These are phyloP conservation scores for Hycleus cichorii DNA, from an alignment of 1,140 invertebrate species.

Conservation along the genomic window DNA sequence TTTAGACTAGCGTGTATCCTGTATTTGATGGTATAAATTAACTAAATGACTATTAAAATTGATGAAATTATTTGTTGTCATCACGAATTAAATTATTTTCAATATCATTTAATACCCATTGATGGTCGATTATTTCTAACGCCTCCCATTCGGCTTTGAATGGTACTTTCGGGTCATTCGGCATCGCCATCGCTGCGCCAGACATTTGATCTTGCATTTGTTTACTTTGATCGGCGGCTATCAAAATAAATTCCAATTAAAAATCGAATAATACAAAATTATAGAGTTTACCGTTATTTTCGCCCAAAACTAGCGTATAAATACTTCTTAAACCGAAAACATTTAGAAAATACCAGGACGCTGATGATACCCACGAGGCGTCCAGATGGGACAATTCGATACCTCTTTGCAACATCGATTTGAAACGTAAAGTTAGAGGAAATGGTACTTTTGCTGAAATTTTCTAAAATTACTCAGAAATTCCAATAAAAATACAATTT, in stretches of 20 bases:
- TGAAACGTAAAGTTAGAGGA: constrained; percentile 94
- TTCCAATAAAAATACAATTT: constrained; percentile 5
- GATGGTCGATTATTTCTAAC: constrained; percentile 90
- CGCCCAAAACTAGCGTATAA: constrained; percentile 94
- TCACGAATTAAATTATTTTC: constrained; percentile 42
- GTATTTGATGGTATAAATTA: too few species aligned
- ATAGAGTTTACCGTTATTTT: constrained; percentile 78
- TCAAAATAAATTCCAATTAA: background rate
- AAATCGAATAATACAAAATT: background rate
- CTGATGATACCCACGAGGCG: constrained; percentile 98
- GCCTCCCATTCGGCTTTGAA: constrained; percentile 99
- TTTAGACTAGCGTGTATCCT: too few species aligned
- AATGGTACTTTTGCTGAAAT: constrained; percentile 92
- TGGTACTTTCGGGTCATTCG: constrained; percentile 94
- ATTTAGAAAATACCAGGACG: constrained; percentile 99
- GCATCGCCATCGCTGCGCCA: constrained; percentile 93
- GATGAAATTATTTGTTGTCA: too few species aligned
- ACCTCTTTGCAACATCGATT: constrained; percentile 98
- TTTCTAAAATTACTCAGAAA: background rate
- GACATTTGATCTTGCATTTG: constrained; percentile 99
- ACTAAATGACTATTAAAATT: too few species aligned
- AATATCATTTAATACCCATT: constrained; percentile 77
- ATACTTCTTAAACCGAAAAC: constrained; percentile 98
- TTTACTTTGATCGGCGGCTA: constrained; percentile 88
- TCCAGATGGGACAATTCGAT: constrained; percentile 92